phyloP scores from a whole-genome alignment of 2,113 vertebrate genomes.

The Electrona antarctica region DNA sequence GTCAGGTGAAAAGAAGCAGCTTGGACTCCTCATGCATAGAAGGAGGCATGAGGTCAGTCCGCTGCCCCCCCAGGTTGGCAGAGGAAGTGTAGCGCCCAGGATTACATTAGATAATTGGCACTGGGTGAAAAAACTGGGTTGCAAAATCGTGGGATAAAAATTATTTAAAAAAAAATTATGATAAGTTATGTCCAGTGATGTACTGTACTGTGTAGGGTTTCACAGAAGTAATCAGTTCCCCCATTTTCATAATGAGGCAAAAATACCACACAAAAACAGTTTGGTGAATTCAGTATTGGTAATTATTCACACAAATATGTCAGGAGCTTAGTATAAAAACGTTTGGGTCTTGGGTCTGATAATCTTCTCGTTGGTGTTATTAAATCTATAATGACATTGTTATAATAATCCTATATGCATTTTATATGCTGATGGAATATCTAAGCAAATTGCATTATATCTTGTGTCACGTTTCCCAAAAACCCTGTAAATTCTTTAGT shows the following conservation, averaged over 20 bases:
- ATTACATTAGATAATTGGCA: too few relatives aligned
- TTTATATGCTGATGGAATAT: slow-evolving; percentile 23
- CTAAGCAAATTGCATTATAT: slow-evolving; percentile 7
- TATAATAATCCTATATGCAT: not conserved
- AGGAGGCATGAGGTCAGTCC: too few relatives aligned
- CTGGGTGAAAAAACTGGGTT: too few relatives aligned
- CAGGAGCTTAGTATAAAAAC: slow-evolving; percentile 22
- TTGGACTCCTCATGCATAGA: too few relatives aligned
- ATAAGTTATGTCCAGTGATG: slow-evolving; percentile 53
- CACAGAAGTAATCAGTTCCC: not conserved
- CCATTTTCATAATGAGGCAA: not conserved
- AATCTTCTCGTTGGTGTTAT: slow-evolving; percentile 25
- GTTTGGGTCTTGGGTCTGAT: not conserved
- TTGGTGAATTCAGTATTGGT: slow-evolving; percentile 12
- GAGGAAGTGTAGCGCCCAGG: too few relatives aligned
- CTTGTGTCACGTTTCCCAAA: slow-evolving; percentile 27
- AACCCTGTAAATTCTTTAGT: slow-evolving; percentile 12
- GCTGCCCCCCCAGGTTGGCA: too few relatives aligned
- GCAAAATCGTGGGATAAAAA: too few relatives aligned
- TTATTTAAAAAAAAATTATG: too few relatives aligned
- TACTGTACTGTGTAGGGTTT: slow-evolving; percentile 32
- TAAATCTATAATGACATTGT: slow-evolving; percentile 41
- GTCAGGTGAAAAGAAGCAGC: too few relatives aligned
- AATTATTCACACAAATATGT: slow-evolving; percentile 30
- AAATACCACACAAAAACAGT: slow-evolving; percentile 7